Base-by-base conservation (phyloP, 2,888 invertebrate species). In the Athrips mouffetella region DNA sequence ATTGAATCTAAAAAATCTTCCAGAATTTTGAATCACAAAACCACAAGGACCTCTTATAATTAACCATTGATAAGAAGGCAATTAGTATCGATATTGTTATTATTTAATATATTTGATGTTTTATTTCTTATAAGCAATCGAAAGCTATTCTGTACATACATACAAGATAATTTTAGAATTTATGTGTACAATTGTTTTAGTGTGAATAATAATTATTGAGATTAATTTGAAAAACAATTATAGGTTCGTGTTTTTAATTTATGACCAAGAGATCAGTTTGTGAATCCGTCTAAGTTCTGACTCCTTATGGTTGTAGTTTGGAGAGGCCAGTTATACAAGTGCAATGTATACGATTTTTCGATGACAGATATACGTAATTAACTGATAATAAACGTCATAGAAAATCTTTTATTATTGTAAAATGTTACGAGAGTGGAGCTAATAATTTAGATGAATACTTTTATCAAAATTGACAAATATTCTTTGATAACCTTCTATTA, bases 341-440 rank as follows among this genome's bases (percentile, higher is more conserved):
- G 89, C 89, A 89, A 89, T 89, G 89, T 89, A 89, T 89, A 89
- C 89, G 89, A 89, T 87, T 87, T 80, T 86, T 83, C 70, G 80
- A 86, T 73, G 80, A 86, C 85, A 82, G 80, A 87, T 87, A 88
- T 88, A 88, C 87, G 86, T 88, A 88, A 86, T 80, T 73, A 76
- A 80, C 79, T 82, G 80, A 84, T 85, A 81, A 76, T 82, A 76
- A 49, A 81, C 74, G 68, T 83, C 77, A 81, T 85, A 85, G 73
- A 73, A 72, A 80, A 80, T 77, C 73, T 82, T 64, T 70, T 68
- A 77, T 76, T 73, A 81, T 80, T 79, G 76, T 82, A 81, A 80
- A 82, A 76, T 80, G 79, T 83, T 81, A 79, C 77, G 77, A 81
- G 71, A 76, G 74, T 63, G 75, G 81, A 76, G 76, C 70, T 76